Evolutionary conservation across 2,888 invertebrate species (phyloP), one percentile per base, ranked within the genome.

Genomic region (Dryadula phaetusa): DNA sequence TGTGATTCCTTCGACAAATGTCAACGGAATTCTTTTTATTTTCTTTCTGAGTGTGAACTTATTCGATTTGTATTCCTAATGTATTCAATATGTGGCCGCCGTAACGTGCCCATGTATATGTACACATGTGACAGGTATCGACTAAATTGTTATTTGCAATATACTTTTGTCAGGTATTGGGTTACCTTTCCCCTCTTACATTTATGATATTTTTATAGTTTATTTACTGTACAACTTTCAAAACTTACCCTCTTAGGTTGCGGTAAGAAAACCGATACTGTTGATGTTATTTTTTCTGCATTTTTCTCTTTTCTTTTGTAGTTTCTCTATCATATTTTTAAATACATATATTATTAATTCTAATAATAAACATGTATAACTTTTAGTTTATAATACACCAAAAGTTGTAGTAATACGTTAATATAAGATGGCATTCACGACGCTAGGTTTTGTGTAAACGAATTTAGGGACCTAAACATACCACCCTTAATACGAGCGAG

Each of bases 81-180:
- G 58, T 66, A 60, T 66, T 53, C 70, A 67, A 67, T 70, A 70
- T 62, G 64, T 49, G 61, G 56, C 64, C 40, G 61, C 52, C 60
- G 64, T 62, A 58, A 62, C 47, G 61, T 58, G 47, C 56, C 62
- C 62, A 64, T 67, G 70, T 37, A 37, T 6, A 37, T n/a, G n/a
- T 67, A 64, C 61, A 67, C 61, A 64, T 58, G 49, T 62, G 64
- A 62, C 61, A 67, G 61, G 54, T 64, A 67, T 20, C 56, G 62
- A 42, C 62, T 61, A 64, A 67, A 70, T 67, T 70, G 70, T 64
- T 70, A 67, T 67, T 64, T 67, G 67, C 62, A 64, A n/a, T 58
- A 65, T 68, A 62, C 65, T 65, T 68, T 62, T 47, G 56, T 56
- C 62, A 42, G 54, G 47, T 65, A 68, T 68, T 62, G 65, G 65